Evolutionary conservation across 2,888 invertebrate genomes (phyloP).

Genomic region (Hirtodrosophila duncani): DNA sequence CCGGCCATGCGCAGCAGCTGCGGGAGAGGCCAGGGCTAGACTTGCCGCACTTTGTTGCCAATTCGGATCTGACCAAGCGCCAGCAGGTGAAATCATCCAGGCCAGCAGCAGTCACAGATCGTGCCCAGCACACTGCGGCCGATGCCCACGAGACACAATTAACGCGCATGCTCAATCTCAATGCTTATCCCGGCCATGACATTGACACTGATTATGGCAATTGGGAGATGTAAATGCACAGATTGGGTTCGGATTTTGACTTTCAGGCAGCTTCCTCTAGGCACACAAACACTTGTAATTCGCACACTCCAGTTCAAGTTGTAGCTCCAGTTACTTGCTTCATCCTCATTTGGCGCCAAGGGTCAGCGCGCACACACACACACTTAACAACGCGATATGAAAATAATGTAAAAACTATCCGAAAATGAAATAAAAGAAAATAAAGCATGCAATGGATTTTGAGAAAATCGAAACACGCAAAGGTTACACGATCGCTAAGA

Average conservation of each 20-base stretch:
- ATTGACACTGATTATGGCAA: conserved; percentile 50
- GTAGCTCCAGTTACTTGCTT: neutral
- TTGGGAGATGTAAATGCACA: conserved; percentile 57
- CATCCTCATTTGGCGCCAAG: conserved; percentile 18
- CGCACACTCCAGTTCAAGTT: no score
- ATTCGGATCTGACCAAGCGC: conserved; percentile 51
- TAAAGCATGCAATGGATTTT: conserved; percentile 65
- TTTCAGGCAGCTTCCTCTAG: conserved; percentile 28
- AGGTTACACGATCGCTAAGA: conserved; percentile 13
- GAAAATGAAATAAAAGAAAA: conserved; percentile 30
- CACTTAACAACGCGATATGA: no score
- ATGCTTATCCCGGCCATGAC: conserved; percentile 25
- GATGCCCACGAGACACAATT: conserved; percentile 65
- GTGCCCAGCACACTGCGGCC: conserved; percentile 25
- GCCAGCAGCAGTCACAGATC: conserved; percentile 25
- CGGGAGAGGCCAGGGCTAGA: conserved; percentile 25
- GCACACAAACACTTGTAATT: no score
- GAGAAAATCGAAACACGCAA: conserved; percentile 49
- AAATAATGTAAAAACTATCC: conserved; percentile 34
- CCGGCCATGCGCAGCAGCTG: conserved; percentile 46
- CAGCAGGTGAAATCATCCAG: conserved; percentile 62
- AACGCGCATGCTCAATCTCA: conserved; percentile 47
- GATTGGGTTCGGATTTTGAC: conserved; percentile 22
- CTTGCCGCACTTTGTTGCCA: conserved; percentile 42
- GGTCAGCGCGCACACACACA: no score